Conservation (phyloP, 2,888 invertebrate species). For the Podabrus alpinus region DNA sequence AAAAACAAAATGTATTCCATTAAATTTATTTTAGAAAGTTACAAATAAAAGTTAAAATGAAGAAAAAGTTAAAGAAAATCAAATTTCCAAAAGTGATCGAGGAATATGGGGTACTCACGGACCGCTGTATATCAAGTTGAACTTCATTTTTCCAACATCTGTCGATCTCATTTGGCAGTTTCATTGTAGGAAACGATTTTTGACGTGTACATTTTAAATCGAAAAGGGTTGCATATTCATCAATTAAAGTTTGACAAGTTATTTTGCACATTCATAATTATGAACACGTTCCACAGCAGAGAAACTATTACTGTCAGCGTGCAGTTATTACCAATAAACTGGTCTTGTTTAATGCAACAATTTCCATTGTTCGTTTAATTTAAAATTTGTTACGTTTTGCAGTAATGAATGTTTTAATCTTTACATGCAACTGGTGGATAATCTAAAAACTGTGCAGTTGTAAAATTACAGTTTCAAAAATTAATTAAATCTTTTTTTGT, state of each 20-base stretch:
- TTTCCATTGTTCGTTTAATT: background rate
- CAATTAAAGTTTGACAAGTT: conserved; percentile 9
- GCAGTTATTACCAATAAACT: background rate
- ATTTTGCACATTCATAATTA: conserved; percentile 6
- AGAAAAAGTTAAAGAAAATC: conserved; percentile 6
- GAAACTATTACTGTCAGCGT: background rate
- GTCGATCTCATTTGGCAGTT: conserved; percentile 12
- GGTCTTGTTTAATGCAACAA: background rate
- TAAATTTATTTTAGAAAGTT: background rate
- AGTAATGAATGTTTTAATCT: background rate
- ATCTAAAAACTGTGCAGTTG: background rate
- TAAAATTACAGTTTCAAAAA: background rate
- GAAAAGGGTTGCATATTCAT: conserved; percentile 11
- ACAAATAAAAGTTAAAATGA: background rate
- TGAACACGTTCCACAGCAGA: background rate
- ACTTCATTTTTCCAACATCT: conserved; percentile 16
- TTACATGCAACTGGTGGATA: background rate
- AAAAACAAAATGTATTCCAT: background rate
- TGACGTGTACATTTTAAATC: conserved; percentile 4
- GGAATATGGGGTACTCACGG: conserved; percentile 7
- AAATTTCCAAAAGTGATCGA: conserved; percentile 9
- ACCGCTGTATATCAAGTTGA: conserved; percentile 15
- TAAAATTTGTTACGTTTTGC: background rate
- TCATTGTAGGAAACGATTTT: conserved; percentile 13
- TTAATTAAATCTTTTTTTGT: conserved; percentile 1